phyloP scores from a whole-genome alignment of 2,797 vertebrate species.

The Siniperca scherzeri region DNA sequence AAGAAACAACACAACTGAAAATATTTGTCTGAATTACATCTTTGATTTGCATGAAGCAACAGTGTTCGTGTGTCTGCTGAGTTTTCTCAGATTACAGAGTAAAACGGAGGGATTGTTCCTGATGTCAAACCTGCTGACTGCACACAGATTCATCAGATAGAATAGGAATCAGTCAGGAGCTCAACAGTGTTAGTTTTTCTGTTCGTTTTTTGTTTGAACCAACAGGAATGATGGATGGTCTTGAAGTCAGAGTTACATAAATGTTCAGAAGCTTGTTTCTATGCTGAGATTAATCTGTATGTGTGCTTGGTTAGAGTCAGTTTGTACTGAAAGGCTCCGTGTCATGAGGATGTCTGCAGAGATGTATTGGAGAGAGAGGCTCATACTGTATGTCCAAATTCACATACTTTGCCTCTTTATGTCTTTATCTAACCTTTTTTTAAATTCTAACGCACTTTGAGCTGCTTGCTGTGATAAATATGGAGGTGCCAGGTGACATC shows the following conservation, averaged over 20 bases:
- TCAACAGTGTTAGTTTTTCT: neutral
- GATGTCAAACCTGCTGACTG: slow-evolving; percentile 20
- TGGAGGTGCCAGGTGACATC: too few relatives aligned
- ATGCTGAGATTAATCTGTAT: neutral
- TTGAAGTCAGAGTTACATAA: neutral
- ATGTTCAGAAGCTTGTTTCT: neutral
- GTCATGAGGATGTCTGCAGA: too few relatives aligned
- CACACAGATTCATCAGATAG: slow-evolving; percentile 1
- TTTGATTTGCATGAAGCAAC: neutral
- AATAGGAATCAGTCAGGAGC: neutral
- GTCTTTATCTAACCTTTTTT: too few relatives aligned
- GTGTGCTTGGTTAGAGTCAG: neutral
- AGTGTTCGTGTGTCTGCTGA: slow-evolving; percentile 1
- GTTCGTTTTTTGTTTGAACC: neutral
- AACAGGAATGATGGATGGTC: neutral
- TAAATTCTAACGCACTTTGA: too few relatives aligned
- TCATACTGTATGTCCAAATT: too few relatives aligned
- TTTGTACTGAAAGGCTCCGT: neutral
- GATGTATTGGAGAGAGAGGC: too few relatives aligned
- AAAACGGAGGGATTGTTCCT: neutral
- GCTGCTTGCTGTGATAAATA: too few relatives aligned
- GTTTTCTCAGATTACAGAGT: slow-evolving; percentile 16
- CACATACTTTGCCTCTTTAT: too few relatives aligned
- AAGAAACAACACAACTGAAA: too few relatives aligned
- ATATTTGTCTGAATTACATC: too few relatives aligned